Evolutionary conservation across 2,797 vertebrate genomes (phyloP).

Genomic region (Lithobates sylvaticus): DNA sequence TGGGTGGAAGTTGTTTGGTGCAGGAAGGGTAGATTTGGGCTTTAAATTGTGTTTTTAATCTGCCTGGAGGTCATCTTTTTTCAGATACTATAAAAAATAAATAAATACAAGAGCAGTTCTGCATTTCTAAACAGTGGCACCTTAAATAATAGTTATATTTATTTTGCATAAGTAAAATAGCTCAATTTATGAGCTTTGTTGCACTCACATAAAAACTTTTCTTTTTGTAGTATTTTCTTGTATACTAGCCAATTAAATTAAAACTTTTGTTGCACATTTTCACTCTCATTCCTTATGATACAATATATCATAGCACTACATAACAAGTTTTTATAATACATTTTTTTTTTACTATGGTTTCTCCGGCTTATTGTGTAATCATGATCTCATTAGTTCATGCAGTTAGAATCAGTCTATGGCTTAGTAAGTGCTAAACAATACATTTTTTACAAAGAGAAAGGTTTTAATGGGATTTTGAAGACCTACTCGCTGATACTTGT

Average conservation of each 20-base stretch:
- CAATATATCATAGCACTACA: conserved; percentile 2
- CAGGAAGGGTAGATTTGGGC: no score
- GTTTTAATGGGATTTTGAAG: conserved; percentile 45
- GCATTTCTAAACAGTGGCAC: not conserved
- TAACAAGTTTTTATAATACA: not conserved
- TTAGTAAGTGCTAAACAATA: conserved; percentile 52
- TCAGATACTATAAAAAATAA: not conserved
- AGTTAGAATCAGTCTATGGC: conserved; percentile 34
- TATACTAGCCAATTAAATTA: conserved; percentile 3
- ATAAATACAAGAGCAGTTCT: no score
- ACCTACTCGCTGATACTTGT: conserved; percentile 46
- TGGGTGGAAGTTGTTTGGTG: no score
- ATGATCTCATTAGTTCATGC: conserved; percentile 40
- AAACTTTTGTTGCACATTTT: conserved; percentile 16
- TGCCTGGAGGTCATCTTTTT: no score
- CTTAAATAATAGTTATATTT: not conserved
- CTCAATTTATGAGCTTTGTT: not conserved
- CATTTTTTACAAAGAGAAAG: conserved; percentile 42
- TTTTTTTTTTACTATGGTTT: conserved; percentile 5
- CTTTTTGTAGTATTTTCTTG: not conserved
- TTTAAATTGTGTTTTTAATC: no score
- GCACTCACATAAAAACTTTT: not conserved
- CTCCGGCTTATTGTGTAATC: conserved; percentile 32
- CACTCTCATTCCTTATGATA: not conserved
- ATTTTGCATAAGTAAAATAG: not conserved